Evolutionary conservation across 2,888 invertebrate genomes (phyloP).

Genomic region (Lordiphosa andalusiaca): DNA sequence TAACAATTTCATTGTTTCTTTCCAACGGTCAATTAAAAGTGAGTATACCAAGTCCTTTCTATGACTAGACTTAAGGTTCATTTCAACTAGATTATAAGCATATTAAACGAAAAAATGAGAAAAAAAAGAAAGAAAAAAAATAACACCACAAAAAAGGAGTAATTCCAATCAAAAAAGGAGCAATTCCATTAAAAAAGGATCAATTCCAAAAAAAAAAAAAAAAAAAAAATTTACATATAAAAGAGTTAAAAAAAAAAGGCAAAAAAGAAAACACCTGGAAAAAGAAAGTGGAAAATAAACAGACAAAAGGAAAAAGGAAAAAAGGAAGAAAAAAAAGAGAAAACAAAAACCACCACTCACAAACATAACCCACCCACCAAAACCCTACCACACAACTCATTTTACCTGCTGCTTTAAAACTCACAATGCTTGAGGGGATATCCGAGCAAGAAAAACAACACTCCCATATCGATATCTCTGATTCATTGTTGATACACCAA

Average conservation of each 20-base stretch:
- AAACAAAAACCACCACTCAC: slow-evolving; percentile 31
- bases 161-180: slow-evolving; percentile 22
- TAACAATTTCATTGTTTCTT: slow-evolving; percentile 78
- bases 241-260: slow-evolving; percentile 29
- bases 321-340: slow-evolving; percentile 26
- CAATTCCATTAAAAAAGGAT: slow-evolving; percentile 26
- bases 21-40: slow-evolving; percentile 78
- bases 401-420: slow-evolving; percentile 26
- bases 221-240: slow-evolving; percentile 44
- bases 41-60: slow-evolving; percentile 55
- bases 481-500: slow-evolving; percentile 26
- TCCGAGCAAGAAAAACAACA: slow-evolving; percentile 12
- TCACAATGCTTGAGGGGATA: slow-evolving; percentile 5
- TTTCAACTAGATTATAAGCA: slow-evolving; percentile 44
- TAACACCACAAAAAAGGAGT: slow-evolving; percentile 15
- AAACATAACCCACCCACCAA: slow-evolving; percentile 14
- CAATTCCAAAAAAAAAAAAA: slow-evolving; percentile 30
- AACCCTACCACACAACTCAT: slow-evolving; percentile 28
- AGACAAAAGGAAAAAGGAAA: slow-evolving; percentile 16
- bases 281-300: slow-evolving; percentile 24
- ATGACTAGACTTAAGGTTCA: slow-evolving; percentile 5
- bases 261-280: slow-evolving; percentile 32
- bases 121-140: slow-evolving; percentile 11
- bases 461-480: slow-evolving; percentile 33
- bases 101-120: slow-evolving; percentile 41